Base-by-base conservation (phyloP, 2,888 invertebrate genomes). In the Himalopsyche anomala region DNA sequence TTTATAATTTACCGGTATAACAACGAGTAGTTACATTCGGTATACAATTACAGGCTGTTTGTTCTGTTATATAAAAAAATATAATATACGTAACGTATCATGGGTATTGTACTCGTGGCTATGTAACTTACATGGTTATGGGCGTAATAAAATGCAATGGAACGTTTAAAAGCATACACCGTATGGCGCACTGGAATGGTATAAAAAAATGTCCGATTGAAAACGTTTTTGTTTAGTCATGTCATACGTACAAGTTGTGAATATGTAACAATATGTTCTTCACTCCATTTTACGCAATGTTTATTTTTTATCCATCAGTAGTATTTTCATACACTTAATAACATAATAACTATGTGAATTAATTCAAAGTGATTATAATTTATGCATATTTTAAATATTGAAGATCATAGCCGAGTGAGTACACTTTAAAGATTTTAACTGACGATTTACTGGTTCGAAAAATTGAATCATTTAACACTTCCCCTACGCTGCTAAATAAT, bases 161-260 rank as follows among this genome's bases (percentile, higher is more conserved):
- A 4, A 74, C 74, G 36, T 74, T 74, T 74, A 74, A 36, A 74
- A 74, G 36, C 74, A 74, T 74, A 74, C 74, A 38, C 38, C 74
- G 36, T 74, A 74, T 38, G 74, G 74, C 5, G 36, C 1, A 36
- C 36, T 36, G 19, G 12, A 74, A 36, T 74, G 15, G 5, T 38
- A 12, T 5, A 38, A 74, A 74, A 74, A 74, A 36, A 51, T 74
- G 36, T 74, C 38, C 28, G 36, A 74, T 74, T 74, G 74, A 74
- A 74, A 74, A 36, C 5, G 28, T 74, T 74, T 74, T 74, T 74
- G 38, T 15, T 28, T 4, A 9, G 19, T 38, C 19, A 74, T 69
- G 5, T 28, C 28, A 19, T 69, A 1, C 69, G n/a, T 17, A 56
- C 45, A 11, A 11, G 9, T 56, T 56, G 6, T 56, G 19, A 28